These are phyloP conservation scores for Carassius auratus DNA, from an alignment of 2,113 vertebrate genomes.

Conservation along the genomic window DNA sequence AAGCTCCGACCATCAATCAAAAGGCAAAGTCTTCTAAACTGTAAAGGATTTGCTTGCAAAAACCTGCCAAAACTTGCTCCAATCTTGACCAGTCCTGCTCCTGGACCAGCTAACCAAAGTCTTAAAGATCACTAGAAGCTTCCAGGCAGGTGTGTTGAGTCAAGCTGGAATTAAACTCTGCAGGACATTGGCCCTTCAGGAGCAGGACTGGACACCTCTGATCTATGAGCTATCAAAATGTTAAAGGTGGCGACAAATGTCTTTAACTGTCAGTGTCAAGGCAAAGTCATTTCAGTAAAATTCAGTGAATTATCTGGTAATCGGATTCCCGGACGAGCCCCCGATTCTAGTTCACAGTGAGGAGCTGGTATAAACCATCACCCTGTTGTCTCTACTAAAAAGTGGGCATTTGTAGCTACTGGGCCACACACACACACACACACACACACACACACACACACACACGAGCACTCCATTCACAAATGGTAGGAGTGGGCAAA, in stretches of 20 bases:
- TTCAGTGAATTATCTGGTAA: background rate
- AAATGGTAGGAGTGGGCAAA: conserved; percentile 66
- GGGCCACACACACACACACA: conserved; percentile 74
- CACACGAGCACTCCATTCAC: conserved; percentile 78
- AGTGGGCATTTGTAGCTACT: conserved; percentile 76
- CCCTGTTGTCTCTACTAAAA: conserved; percentile 45
- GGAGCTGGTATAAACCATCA: conserved; percentile 75
- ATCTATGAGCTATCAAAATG: background rate
- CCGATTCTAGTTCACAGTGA: conserved; percentile 68
- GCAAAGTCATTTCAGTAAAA: background rate
- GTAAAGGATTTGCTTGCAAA: background rate
- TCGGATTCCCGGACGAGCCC: conserved; percentile 13
- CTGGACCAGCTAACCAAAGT: too few species aligned
- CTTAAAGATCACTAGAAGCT: too few species aligned
- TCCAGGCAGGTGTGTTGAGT: too few species aligned
- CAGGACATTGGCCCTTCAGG: background rate
- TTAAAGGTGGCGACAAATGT: background rate
- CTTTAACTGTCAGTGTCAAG: background rate
- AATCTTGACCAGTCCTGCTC: too few species aligned
- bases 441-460: conserved; percentile 66
- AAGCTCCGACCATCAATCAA: background rate
- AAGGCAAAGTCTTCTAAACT: background rate
- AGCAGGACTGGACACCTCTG: background rate
- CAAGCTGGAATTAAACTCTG: background rate
- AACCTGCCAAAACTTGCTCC: background rate